Base-by-base conservation (phyloP, 1,140 invertebrate species). In the Temnothorax curvispinosus region DNA sequence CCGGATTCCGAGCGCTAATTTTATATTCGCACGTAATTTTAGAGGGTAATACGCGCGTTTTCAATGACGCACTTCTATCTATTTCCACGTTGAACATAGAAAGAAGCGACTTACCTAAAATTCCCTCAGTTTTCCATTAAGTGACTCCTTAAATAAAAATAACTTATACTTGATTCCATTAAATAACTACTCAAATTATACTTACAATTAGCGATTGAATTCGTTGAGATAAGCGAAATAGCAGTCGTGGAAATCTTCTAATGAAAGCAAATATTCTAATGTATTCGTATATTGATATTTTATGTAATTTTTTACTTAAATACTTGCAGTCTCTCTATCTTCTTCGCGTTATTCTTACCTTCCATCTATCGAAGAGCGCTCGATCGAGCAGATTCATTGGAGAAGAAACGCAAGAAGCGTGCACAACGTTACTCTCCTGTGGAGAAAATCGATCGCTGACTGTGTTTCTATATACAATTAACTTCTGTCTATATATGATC, bases 381-480 rank as follows among this genome's bases (percentile, higher is more conserved):
- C 54, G 69, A 38, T 84, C 44, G 44, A 38, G 69, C 67, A 60
- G 80, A 69, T 74, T 74, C 80, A 18, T 60, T 47, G 80, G 13
- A 84, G 54, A 75, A 84, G 54, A 84, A 75, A 84, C 54, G 41
- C 69, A 84, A 75, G 69, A 84, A 84, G 80, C 80, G 69, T 54
- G 69, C 69, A 84, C 80, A 74, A 60, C 27, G 80, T 62, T 47
- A 62, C 8, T 74, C 8, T 74, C 69, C 69, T 54, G 41, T 75
- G 69, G 69, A 75, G 80, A 84, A 74, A 84, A 84, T 84, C 69
- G 69, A 60, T 84, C 41, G 69, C 56, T 75, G 69, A 84, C 32
- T 84, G 80, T 75, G 74, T 84, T 84, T 84, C 58, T 84, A 54
- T 84, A 84, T 84, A 84, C 80, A 84, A 84, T 84, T 84, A 84